Conservation (phyloP, 2,113 vertebrate species). For the Tapirus terrestris region DNA sequence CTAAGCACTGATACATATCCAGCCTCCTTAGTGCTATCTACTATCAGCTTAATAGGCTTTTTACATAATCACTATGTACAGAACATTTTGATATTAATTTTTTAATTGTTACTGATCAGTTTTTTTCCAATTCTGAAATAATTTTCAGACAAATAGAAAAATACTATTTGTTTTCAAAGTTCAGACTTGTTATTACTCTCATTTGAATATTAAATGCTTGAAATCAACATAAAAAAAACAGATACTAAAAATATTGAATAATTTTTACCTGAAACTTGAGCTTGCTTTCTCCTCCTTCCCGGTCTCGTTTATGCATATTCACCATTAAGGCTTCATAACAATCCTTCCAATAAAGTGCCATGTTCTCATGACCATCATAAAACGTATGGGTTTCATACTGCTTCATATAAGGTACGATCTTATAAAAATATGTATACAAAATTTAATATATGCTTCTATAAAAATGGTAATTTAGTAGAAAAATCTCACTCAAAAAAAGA, state of each 20-base stretch:
- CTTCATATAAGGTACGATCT: constrained; percentile 99
- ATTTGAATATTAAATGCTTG: constrained; percentile 28
- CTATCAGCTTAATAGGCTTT: constrained; percentile 8
- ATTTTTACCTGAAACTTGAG: constrained; percentile 95
- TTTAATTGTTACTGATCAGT: not conserved
- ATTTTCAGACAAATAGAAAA: constrained; percentile 2
- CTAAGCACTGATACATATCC: not conserved
- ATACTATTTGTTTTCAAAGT: constrained; percentile 18
- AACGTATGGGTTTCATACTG: constrained; percentile 97
- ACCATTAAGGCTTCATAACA: constrained; percentile 97
- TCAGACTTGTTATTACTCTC: not conserved
- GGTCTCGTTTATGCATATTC: constrained; percentile 93
- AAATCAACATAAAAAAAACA: constrained; percentile 45
- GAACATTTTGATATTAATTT: constrained; percentile 38
- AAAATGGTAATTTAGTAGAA: constrained; percentile 41
- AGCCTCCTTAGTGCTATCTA: not conserved
- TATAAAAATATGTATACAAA: constrained; percentile 56
- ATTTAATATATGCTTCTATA: not conserved
- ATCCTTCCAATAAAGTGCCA: constrained; percentile 97
- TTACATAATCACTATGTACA: not conserved
- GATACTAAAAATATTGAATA: constrained; percentile 3
- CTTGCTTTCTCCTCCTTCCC: constrained; percentile 97
- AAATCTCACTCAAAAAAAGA: not conserved
- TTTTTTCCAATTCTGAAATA: constrained; percentile 53
- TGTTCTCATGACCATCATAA: constrained; percentile 92